phyloP scores from a whole-genome alignment of 1,140 invertebrate genomes.

The Drosophila ironensis region DNA sequence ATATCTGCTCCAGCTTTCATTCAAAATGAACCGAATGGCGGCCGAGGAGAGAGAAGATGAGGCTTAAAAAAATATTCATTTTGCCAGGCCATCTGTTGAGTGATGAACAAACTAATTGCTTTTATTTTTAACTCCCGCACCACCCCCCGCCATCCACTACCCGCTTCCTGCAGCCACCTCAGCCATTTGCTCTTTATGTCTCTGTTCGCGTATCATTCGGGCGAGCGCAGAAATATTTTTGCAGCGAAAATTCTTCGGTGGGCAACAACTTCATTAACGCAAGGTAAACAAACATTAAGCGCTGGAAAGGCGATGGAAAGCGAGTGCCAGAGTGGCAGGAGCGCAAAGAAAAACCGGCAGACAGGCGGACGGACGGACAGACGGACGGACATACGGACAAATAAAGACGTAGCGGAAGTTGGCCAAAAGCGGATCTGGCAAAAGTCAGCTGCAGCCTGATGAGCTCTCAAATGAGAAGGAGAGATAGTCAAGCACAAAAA shows the following conservation, averaged over 20 bases:
- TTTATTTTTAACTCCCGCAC: slow-evolving; percentile 61
- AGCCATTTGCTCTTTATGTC: neutral
- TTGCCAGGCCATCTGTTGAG: slow-evolving; percentile 76
- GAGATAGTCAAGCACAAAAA: slow-evolving; percentile 13
- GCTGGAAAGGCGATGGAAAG: neutral
- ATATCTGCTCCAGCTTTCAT: slow-evolving; percentile 50
- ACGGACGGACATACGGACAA: slow-evolving; percentile 56
- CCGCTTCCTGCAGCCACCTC: too few species aligned
- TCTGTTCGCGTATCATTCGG: slow-evolving; percentile 33
- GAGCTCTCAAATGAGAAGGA: slow-evolving; percentile 34
- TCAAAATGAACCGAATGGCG: slow-evolving; percentile 46
- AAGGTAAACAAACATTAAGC: slow-evolving; percentile 81
- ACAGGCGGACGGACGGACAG: too few species aligned
- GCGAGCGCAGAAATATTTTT: slow-evolving; percentile 64
- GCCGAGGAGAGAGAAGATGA: slow-evolving; percentile 5
- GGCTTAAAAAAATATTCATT: slow-evolving; percentile 67
- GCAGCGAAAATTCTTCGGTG: slow-evolving; percentile 42
- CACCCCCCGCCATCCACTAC: neutral
- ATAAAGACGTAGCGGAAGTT: slow-evolving; percentile 76
- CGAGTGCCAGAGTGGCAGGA: slow-evolving; percentile 1
- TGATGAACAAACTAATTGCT: slow-evolving; percentile 82
- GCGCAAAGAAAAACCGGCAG: slow-evolving; percentile 30
- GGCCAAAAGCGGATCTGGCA: slow-evolving; percentile 49
- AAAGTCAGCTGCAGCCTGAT: slow-evolving; percentile 64
- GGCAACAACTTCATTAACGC: slow-evolving; percentile 81